These are phyloP conservation scores for Chiroxiphia lanceolata DNA, from an alignment of 2,797 vertebrate species.

Conservation along the genomic window DNA sequence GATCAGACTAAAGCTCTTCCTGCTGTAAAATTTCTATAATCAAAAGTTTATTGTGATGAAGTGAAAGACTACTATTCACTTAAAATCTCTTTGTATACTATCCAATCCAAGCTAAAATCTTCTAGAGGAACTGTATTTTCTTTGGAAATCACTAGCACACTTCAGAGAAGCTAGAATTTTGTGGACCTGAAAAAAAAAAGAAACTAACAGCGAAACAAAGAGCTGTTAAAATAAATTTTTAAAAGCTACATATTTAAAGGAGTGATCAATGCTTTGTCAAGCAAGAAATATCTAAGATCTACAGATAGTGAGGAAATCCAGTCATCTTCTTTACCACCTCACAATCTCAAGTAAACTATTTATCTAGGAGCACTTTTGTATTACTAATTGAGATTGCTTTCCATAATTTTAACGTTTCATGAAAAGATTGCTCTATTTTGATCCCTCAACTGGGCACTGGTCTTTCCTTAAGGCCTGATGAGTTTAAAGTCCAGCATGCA, in stretches of 20 bases:
- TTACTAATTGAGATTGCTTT: constrained; percentile 23
- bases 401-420: constrained; percentile 35
- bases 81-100: neutral
- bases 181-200: neutral
- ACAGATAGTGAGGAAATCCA: neutral
- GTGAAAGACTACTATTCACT: neutral
- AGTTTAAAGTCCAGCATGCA: neutral
- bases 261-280: neutral
- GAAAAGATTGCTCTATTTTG: constrained; percentile 34
- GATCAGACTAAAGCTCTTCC: neutral
- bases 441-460: neutral
- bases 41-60: neutral
- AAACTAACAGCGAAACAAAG: neutral
- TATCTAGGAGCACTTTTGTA: neutral
- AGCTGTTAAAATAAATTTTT: neutral
- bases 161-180: neutral
- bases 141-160: neutral
- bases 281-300: neutral
- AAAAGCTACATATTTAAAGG: neutral
- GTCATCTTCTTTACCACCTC: neutral
- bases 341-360: constrained; percentile 20
- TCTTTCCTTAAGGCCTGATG: neutral
- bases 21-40: neutral
- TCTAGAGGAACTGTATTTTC: neutral
- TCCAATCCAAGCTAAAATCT: neutral